Evolutionary conservation across 1,140 invertebrate species (phyloP).

Genomic region (Eriosoma lanigerum): DNA sequence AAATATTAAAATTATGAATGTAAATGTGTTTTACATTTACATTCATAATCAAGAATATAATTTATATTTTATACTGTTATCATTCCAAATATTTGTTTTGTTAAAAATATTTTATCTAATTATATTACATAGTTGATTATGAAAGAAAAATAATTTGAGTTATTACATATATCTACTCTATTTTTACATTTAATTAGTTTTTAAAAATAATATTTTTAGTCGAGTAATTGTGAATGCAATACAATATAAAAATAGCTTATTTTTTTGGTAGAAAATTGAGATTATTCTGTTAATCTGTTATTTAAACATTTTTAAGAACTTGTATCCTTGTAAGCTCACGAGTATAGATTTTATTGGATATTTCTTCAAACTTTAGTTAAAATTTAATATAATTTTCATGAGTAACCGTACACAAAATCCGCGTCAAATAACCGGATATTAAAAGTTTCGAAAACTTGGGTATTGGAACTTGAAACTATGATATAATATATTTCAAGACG

Average conservation of each 20-base stretch:
- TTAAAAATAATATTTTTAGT: not conserved
- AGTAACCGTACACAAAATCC: conserved; percentile 3
- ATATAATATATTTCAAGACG: not conserved
- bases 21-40: too few relatives aligned
- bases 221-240: not conserved
- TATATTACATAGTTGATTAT: too few relatives aligned
- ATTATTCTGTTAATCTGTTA: not conserved
- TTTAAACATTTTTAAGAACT: conserved; percentile 17
- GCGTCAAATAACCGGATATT: conserved; percentile 2
- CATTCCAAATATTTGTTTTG: too few relatives aligned
- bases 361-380: not conserved
- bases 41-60: too few relatives aligned
- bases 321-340: not conserved
- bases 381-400: conserved; percentile 17
- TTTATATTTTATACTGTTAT: too few relatives aligned
- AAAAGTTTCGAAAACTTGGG: conserved; percentile 4
- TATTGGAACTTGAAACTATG: not conserved
- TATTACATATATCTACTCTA: too few relatives aligned
- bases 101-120: too few relatives aligned
- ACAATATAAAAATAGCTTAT: not conserved
- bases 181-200: not conserved
- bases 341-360: conserved; percentile 1
- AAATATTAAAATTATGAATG: too few relatives aligned
- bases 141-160: too few relatives aligned
- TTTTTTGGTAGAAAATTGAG: not conserved